phyloP scores from a whole-genome alignment of 2,113 vertebrate species.

The Leptobrachium leishanense region DNA sequence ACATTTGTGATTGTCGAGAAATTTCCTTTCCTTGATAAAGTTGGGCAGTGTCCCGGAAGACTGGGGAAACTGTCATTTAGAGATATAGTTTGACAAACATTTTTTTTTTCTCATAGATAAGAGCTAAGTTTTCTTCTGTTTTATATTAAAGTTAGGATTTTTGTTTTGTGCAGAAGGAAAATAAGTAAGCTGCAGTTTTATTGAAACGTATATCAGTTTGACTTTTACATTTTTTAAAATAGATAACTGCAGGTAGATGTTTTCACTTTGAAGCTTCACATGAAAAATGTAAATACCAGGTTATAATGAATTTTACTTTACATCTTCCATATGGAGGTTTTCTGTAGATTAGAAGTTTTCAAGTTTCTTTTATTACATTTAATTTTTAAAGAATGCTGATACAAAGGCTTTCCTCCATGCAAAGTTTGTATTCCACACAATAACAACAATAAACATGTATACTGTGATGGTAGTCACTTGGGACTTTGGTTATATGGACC shows the following conservation, averaged over 20 bases:
- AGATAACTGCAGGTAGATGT: slow-evolving; percentile 2
- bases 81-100: slow-evolving; percentile 9
- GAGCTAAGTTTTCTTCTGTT: slow-evolving; percentile 7
- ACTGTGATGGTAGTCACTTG: no score
- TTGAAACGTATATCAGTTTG: slow-evolving; percentile 9
- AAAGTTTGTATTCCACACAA: no score
- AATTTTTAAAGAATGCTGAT: no score
- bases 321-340: no score
- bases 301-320: neutral
- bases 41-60: slow-evolving; percentile 16
- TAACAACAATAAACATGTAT: no score
- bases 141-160: slow-evolving; percentile 2
- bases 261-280: slow-evolving; percentile 10
- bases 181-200: neutral
- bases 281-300: neutral
- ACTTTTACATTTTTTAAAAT: slow-evolving; percentile 9
- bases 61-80: slow-evolving; percentile 18
- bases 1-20: slow-evolving; percentile 21
- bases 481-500: no score
- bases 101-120: slow-evolving; percentile 17
- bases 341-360: no score
- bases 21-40: slow-evolving; percentile 13
- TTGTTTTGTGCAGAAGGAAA: neutral
- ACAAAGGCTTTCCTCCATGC: no score
- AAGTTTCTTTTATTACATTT: no score